Percentiles rank a stretch among this genome's conserved stretches.
These are phyloP conservation scores for Lophura nycthemera DNA, from an alignment of 2,113 vertebrate species.

Conservation along the genomic window DNA sequence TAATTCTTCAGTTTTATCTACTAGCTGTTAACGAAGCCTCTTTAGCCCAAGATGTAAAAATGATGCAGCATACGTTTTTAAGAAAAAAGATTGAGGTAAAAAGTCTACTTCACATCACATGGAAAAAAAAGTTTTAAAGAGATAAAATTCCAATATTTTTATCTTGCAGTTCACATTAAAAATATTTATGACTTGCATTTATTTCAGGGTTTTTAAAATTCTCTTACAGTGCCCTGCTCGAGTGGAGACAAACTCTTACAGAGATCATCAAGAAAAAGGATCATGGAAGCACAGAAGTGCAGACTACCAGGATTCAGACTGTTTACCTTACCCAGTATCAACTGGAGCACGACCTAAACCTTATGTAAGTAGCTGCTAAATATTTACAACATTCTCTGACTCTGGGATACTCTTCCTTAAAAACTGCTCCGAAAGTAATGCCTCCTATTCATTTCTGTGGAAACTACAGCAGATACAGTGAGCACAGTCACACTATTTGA, in stretches of 20 bases:
- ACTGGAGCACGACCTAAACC: conserved; percentile 73
- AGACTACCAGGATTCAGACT: conserved; percentile 66
- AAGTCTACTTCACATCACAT: neutral
- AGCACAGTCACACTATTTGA: too few relatives aligned
- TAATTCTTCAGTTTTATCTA: neutral
- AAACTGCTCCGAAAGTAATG: neutral
- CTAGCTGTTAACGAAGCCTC: neutral
- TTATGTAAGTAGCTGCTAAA: conserved; percentile 74
- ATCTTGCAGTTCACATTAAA: conserved; percentile 15
- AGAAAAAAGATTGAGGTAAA: neutral
- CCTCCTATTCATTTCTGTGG: too few relatives aligned
- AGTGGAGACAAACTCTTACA: conserved; percentile 60
- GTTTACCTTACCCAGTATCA: conserved; percentile 62
- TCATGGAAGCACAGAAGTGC: conserved; percentile 53
- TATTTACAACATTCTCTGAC: neutral
- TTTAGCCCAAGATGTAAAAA: neutral
- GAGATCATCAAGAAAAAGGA: conserved; percentile 54
- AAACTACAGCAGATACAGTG: too few relatives aligned
- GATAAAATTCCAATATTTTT: neutral
- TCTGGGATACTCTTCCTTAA: neutral
- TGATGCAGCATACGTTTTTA: neutral
- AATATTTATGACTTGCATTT: conserved; percentile 42
- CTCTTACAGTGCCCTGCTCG: conserved; percentile 77
- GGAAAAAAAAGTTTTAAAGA: neutral
- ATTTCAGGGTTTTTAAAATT: conserved; percentile 57